A percentile compares a stretch with the other conserved stretches of the same genome.
Conservation (phyloP, 2,888 invertebrate species). For the Elegia similella region DNA sequence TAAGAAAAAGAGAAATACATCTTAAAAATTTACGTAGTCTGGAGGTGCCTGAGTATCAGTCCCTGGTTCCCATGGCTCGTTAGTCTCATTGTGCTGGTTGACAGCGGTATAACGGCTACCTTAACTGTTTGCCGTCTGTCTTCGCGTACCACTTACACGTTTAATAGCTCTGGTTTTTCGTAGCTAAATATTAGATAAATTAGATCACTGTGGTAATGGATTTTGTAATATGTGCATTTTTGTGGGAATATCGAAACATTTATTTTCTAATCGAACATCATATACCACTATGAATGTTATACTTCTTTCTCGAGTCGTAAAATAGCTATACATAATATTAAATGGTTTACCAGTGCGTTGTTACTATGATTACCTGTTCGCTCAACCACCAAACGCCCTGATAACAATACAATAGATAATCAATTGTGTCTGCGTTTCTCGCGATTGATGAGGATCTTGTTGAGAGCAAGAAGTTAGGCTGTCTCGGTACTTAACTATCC, state of each 20-base stretch:
- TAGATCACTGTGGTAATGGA: conserved; percentile 25
- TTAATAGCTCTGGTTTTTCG: conserved; percentile 44
- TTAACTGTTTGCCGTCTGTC: conserved; percentile 48
- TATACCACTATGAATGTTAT: too few relatives aligned
- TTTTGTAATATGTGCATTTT: background rate
- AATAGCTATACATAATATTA: too few relatives aligned
- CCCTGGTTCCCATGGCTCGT: conserved; percentile 46
- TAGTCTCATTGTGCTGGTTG: conserved; percentile 31
- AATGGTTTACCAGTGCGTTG: too few relatives aligned
- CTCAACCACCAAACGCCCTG: too few relatives aligned
- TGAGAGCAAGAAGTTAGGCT: too few relatives aligned
- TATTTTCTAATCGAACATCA: background rate
- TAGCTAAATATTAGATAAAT: conserved; percentile 29
- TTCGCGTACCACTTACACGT: conserved; percentile 53
- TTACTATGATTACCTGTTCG: too few relatives aligned
- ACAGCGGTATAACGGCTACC: conserved; percentile 50
- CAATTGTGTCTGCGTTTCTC: too few relatives aligned
- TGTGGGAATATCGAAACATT: background rate
- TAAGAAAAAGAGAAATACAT: too few relatives aligned
- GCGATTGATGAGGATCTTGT: too few relatives aligned
- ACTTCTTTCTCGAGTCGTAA: too few relatives aligned
- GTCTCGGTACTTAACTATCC: too few relatives aligned
- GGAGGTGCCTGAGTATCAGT: background rate
- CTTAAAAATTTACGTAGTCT: background rate
- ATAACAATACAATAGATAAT: too few relatives aligned